Evolutionary conservation across 1,140 invertebrate species (phyloP).

Genomic region (Microplitis mediator): DNA sequence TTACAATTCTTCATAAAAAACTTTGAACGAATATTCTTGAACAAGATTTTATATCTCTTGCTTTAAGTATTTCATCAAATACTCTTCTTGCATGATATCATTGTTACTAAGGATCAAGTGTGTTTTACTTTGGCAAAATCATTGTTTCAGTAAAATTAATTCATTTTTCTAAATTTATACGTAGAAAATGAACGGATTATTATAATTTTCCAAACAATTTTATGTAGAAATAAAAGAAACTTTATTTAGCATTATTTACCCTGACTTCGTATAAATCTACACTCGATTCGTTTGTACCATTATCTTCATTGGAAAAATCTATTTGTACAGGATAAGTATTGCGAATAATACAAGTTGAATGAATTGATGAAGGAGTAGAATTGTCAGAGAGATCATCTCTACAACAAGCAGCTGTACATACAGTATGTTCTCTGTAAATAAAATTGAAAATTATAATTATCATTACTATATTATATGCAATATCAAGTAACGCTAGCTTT

Average conservation of each 20-base stretch:
- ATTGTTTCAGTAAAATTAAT: too few species aligned
- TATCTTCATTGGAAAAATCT: slow-evolving; percentile 48
- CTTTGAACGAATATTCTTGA: too few species aligned
- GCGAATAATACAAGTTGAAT: slow-evolving; percentile 47
- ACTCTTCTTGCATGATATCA: too few species aligned
- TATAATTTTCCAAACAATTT: too few species aligned
- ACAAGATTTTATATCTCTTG: too few species aligned
- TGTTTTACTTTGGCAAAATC: too few species aligned
- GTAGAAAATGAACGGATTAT: too few species aligned
- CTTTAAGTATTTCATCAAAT: too few species aligned
- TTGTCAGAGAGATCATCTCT: slow-evolving; percentile 55
- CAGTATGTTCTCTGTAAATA: slow-evolving; percentile 50
- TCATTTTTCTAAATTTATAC: too few species aligned
- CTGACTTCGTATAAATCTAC: slow-evolving; percentile 53
- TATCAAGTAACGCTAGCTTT: not conserved
- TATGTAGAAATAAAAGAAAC: too few species aligned
- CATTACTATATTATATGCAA: slow-evolving; percentile 1
- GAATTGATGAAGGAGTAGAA: slow-evolving; percentile 51
- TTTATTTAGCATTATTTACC: slow-evolving; percentile 34
- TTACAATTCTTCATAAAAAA: too few species aligned
- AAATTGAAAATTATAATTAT: not conserved
- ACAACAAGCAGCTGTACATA: slow-evolving; percentile 58
- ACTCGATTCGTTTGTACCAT: slow-evolving; percentile 51
- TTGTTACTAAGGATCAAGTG: too few species aligned
- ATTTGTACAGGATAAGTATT: slow-evolving; percentile 44